Base-by-base conservation (phyloP, 2,797 vertebrate species). In the Anguilla anguilla region DNA sequence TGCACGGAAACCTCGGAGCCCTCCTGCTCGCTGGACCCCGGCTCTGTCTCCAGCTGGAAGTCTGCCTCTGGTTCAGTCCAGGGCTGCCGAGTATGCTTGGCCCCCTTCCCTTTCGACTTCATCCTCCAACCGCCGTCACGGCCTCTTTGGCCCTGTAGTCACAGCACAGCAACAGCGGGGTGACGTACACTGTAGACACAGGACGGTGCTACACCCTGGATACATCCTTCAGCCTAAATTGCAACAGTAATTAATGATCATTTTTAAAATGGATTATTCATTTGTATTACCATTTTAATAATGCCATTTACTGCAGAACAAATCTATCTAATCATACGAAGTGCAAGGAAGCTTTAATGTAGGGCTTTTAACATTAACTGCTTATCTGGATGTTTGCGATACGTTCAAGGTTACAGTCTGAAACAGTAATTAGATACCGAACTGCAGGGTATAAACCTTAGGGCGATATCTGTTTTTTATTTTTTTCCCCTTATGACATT, bases 51-150 rank as follows among this genome's bases (percentile, higher is more conserved):
- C 79, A 94, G 94, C 0, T 94, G 91, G 15, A 94, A 93, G 0
- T 95, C 92, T 11, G 96, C 96, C 67, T 97, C 96, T 0, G 94
- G 92, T 87, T 96, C 95, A 31, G 91, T 93, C 57, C 95, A 92
- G 39, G 91, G 90, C 88, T 92, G 95, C 89, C 95, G 94, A 92
- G 93, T 95, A 72, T 94, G 90, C 94, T 96, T 97, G 61, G 92
- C 93, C 6, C 96, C 95, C 92, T 98, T 98, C 88, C 93, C 95
- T 94, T 98, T 99, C 93, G 97, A 96, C 95, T 99, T 99, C 98
- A 99, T 99, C 84, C 89, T 94, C 89, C 87, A 89, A 87, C 90
- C 88, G 88, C 90, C 85, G 90, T 91, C 90, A 85, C 87, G 89
- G 89, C 89, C 83, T 59, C 39, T 83, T 43, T 82, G 84, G 28